phyloP scores from a whole-genome alignment of 2,888 invertebrate species.

The Polydrusus pterygomalis region DNA sequence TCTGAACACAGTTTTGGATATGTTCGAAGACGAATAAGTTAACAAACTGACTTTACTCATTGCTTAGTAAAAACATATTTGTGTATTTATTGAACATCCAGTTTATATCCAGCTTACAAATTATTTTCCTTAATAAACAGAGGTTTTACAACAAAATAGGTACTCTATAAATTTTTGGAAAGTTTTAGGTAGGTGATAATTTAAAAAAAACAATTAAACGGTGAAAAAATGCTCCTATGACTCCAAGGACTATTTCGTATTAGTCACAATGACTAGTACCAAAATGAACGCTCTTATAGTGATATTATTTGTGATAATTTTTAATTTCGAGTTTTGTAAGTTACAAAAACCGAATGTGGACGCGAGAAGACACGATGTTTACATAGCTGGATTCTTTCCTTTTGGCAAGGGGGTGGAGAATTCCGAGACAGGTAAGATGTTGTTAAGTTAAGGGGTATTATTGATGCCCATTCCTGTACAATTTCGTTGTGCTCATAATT shows the following conservation, averaged over 20 bases:
- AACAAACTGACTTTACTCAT: too few species aligned
- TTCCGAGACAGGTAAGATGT: conserved; percentile 81
- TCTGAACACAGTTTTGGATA: too few species aligned
- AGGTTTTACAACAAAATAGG: background rate
- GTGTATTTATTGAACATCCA: background rate
- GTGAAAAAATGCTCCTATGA: conserved; percentile 1
- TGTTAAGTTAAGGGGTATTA: background rate
- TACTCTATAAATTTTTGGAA: too few species aligned
- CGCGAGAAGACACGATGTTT: conserved; percentile 86
- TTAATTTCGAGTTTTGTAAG: conserved; percentile 55
- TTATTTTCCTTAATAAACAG: background rate
- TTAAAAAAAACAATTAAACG: background rate
- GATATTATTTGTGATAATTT: conserved; percentile 43
- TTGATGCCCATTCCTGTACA: background rate
- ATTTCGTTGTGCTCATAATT: too few species aligned
- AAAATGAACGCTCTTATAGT: conserved; percentile 40
- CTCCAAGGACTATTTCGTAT: background rate
- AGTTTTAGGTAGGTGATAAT: background rate
- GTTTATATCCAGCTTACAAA: background rate
- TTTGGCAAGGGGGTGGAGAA: conserved; percentile 89
- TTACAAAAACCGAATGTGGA: conserved; percentile 81
- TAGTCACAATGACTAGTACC: conserved; percentile 23
- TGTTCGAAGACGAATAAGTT: too few species aligned
- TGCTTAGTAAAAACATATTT: too few species aligned
- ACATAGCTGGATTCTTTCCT: conserved; percentile 95